phyloP scores from a whole-genome alignment of 2,797 vertebrate genomes.

The Carapus acus region DNA sequence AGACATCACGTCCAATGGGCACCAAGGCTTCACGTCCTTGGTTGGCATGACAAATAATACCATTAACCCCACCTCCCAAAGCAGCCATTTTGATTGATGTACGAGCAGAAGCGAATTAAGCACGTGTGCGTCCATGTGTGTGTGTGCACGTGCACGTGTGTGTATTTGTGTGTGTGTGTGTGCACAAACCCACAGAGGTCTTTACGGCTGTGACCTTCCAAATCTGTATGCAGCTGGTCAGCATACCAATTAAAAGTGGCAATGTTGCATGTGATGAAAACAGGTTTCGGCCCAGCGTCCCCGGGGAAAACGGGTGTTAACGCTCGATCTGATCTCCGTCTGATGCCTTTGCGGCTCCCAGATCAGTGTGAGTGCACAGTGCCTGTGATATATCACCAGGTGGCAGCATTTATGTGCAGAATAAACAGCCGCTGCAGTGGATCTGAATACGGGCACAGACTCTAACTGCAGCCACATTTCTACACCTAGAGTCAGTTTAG shows the following conservation, averaged over 20 bases:
- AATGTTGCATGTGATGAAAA: constrained; percentile 47
- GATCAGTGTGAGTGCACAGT: constrained; percentile 34
- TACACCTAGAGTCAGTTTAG: background rate
- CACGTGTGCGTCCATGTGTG: background rate
- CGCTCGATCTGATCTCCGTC: constrained; percentile 20
- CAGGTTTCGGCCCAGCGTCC: constrained; percentile 11
- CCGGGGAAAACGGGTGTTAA: constrained; percentile 27
- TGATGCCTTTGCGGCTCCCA: constrained; percentile 26
- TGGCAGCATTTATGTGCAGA: constrained; percentile 74
- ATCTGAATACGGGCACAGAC: constrained; percentile 41
- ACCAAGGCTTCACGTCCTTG: constrained; percentile 55
- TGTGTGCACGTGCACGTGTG: constrained; percentile 9
- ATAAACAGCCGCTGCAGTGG: constrained; percentile 33
- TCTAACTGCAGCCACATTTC: constrained; percentile 1
- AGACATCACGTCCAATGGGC: constrained; percentile 72
- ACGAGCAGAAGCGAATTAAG: constrained; percentile 52
- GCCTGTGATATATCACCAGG: constrained; percentile 65
- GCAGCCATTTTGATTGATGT: constrained; percentile 73
- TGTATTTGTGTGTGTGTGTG: constrained; percentile 6
- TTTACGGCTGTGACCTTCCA: constrained; percentile 58
- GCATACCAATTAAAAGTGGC: constrained; percentile 46
- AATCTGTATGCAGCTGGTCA: constrained; percentile 52
- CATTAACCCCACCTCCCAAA: constrained; percentile 74
- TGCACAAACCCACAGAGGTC: constrained; percentile 29
- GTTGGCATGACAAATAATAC: constrained; percentile 77